Evolutionary conservation across 1,140 invertebrate species (phyloP).

Genomic region (Riptortus pedestris): DNA sequence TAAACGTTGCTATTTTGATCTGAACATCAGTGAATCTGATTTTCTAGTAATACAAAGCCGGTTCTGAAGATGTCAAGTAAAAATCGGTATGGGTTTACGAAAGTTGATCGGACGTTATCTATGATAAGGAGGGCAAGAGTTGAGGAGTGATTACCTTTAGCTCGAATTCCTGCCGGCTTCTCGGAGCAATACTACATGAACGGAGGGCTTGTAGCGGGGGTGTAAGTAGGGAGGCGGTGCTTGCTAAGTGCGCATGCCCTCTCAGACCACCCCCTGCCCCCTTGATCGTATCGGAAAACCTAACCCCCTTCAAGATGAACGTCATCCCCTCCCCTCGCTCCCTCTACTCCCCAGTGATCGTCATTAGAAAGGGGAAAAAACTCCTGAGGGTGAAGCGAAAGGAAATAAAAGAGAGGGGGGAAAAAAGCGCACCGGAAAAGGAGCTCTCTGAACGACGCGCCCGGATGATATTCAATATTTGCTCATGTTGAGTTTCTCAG

Average conservation of each 20-base stretch:
- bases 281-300: constrained; percentile 7
- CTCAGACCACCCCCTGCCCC: too few species aligned
- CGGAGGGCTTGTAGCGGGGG: neutral
- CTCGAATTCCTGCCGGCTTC: neutral
- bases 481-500: neutral
- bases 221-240: neutral
- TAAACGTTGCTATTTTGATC: too few species aligned
- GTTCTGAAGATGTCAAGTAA: too few species aligned
- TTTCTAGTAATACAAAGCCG: too few species aligned
- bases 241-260: too few species aligned
- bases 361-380: neutral
- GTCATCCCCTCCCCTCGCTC: too few species aligned
- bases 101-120: too few species aligned
- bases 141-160: neutral
- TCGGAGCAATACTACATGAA: neutral
- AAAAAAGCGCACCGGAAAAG: too few species aligned
- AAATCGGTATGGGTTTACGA: too few species aligned
- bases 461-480: constrained; percentile 8
- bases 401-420: neutral
- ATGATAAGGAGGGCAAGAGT: too few species aligned
- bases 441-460: too few species aligned
- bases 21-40: too few species aligned
- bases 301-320: neutral
- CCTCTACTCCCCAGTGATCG: neutral
- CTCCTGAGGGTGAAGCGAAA: neutral